Percentiles rank a stretch among this genome's conserved stretches.
phyloP scores from a whole-genome alignment of 2,888 invertebrate species.

The Drosophila falleni region DNA sequence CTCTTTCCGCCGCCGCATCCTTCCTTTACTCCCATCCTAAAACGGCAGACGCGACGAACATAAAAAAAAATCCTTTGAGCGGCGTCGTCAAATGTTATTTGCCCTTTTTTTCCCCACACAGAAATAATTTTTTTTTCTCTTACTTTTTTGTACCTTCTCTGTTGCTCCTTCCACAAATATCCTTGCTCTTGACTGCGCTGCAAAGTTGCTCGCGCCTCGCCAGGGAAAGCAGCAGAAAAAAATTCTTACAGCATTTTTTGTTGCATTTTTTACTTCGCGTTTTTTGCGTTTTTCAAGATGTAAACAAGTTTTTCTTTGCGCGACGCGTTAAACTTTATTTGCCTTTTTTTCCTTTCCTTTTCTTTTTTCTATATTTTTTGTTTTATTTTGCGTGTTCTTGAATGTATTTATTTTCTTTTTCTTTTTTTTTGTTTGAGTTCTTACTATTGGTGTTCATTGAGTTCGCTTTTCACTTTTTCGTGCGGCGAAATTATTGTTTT shows the following conservation, averaged over 20 bases:
- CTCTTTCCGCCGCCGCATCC: slow-evolving; percentile 3
- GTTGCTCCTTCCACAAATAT: slow-evolving; percentile 50
- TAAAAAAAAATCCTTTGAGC: slow-evolving; percentile 68
- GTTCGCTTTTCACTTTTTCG: slow-evolving; percentile 70
- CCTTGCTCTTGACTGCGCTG: slow-evolving; percentile 65
- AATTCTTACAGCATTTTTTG: slow-evolving; percentile 37
- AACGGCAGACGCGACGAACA: slow-evolving; percentile 63
- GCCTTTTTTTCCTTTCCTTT: slow-evolving; percentile 27
- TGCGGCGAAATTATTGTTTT: slow-evolving; percentile 77
- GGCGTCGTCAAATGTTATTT: slow-evolving; percentile 40
- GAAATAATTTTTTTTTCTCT: slow-evolving; percentile 29
- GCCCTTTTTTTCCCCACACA: slow-evolving; percentile 47
- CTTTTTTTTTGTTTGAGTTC: slow-evolving; percentile 25
- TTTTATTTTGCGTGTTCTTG: slow-evolving; percentile 35
- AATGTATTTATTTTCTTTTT: slow-evolving; percentile 25
- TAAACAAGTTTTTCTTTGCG: slow-evolving; percentile 81
- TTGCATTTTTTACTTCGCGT: slow-evolving; percentile 47
- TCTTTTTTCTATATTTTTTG: slow-evolving; percentile 25
- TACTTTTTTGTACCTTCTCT: slow-evolving; percentile 33
- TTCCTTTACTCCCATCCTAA: slow-evolving; percentile 4
- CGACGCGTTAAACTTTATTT: slow-evolving; percentile 58
- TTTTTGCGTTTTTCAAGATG: slow-evolving; percentile 73
- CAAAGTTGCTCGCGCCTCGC: slow-evolving; percentile 65
- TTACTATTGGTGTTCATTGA: slow-evolving; percentile 56
- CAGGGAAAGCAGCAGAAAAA: slow-evolving; percentile 22